Percentiles rank a stretch among this genome's conserved stretches.
Evolutionary conservation across 2,113 vertebrate species (phyloP).

Genomic region (Gobio gobio): DNA sequence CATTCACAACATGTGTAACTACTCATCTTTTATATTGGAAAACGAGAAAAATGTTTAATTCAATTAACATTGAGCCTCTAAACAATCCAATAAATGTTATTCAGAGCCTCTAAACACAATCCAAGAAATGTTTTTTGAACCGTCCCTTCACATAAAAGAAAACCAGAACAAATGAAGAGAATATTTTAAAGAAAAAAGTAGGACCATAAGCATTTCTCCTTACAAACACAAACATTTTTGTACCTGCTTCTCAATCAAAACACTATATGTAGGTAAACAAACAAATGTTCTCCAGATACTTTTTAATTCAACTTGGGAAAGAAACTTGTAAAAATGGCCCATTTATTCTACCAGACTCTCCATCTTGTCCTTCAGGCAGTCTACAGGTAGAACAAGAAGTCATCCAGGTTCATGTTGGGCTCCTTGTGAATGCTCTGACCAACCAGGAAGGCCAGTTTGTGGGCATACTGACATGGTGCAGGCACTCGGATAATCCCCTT

Average conservation of each 20-base stretch:
- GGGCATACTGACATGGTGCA: conserved; percentile 94
- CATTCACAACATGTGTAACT: background rate
- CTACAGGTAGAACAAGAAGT: conserved; percentile 91
- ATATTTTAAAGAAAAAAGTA: background rate
- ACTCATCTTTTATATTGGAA: background rate
- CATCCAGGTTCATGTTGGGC: conserved; percentile 79
- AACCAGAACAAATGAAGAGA: background rate
- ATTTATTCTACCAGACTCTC: background rate
- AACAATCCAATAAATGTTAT: background rate
- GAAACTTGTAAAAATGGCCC: background rate
- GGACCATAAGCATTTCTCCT: background rate
- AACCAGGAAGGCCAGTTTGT: conserved; percentile 94
- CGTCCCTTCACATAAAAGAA: background rate
- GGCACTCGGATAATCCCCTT: conserved; percentile 92
- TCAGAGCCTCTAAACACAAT: too few species aligned
- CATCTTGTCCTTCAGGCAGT: background rate
- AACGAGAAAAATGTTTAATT: background rate
- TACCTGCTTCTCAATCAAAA: background rate
- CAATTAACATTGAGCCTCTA: background rate
- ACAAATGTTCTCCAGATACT: background rate
- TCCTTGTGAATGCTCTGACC: conserved; percentile 92
- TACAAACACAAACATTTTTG: background rate
- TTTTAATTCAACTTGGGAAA: background rate
- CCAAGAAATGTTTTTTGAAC: background rate
- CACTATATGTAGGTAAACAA: background rate